phyloP scores from a whole-genome alignment of 2,888 invertebrate species.

The Amiota communis region DNA sequence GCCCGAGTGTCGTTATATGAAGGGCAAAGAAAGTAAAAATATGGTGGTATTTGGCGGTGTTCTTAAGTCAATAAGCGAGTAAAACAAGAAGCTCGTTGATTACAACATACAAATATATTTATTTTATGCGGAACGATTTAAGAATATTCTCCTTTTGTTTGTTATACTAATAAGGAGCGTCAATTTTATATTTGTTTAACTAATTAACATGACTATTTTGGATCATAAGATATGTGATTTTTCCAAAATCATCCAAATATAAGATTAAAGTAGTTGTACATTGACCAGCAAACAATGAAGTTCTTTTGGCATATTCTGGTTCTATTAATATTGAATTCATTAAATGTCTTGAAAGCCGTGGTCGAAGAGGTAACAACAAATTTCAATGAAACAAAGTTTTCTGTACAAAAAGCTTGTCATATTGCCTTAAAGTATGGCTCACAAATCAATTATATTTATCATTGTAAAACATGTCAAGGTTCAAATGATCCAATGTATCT shows the following conservation, averaged over 20 bases:
- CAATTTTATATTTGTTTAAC: background rate
- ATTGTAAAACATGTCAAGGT: conserved; percentile 48
- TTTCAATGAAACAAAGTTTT: conserved; percentile 14
- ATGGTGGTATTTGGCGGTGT: too few species aligned
- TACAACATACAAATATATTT: too few species aligned
- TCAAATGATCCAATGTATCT: conserved; percentile 2
- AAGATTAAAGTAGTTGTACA: background rate
- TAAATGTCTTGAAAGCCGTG: background rate
- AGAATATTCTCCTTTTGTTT: background rate
- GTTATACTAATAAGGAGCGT: background rate
- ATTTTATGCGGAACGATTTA: background rate
- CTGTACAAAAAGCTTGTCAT: conserved; percentile 41
- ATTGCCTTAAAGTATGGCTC: conserved; percentile 42
- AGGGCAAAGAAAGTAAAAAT: background rate
- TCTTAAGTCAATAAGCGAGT: too few species aligned
- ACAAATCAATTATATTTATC: conserved; percentile 54
- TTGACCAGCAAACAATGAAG: background rate
- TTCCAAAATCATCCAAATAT: too few species aligned
- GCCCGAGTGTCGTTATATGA: conserved; percentile 40
- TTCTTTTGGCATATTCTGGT: background rate
- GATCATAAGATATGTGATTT: background rate
- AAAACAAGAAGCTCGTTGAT: too few species aligned
- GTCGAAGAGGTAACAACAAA: background rate
- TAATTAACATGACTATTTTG: background rate
- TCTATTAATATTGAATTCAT: background rate